Evolutionary conservation across 2,113 vertebrate genomes (phyloP), one percentile per base, ranked within the genome.

Genomic region (Micromys minutus): DNA sequence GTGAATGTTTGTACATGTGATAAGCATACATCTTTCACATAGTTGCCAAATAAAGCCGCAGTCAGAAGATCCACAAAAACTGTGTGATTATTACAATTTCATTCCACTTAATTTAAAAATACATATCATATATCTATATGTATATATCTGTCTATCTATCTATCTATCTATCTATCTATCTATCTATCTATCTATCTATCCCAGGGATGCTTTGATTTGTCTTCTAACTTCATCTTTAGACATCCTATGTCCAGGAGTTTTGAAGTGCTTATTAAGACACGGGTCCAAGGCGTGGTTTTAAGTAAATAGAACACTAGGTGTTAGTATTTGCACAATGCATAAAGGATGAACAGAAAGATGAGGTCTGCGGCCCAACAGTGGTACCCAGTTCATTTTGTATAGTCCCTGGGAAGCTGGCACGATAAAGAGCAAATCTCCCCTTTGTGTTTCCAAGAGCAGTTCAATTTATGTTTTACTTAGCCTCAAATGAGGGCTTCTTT

Each of bases 171-270:
- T 52, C 50, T 52, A 61, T 29, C 42, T 84, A 34, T 29, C 50
- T 52, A 57, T 57, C 11, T 55, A 55, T 55, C 12, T 52, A 52
- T 52, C 50, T 52, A 61, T 29, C 42, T 84, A 34, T 29, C n/a
- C n/a, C 17, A 84, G 71, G 10, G 59, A 76, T 74, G 39, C 81
- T 88, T 95, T 72, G 52, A 75, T 71, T 81, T 89, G 55, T 45
- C 29, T 94, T 96, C 52, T 90, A 89, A 89, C 71, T 71, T 94
- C 9, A 87, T 39, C 42, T 87, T 93, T 67, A 47, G 31, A 47
- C 13, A 89, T 39, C 11, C 80, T 86, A 12, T 52, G 72, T 76
- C 67, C 77, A 16, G 55, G 31, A 61, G 12, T 90, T 85, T 85
- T 0, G 57, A 45, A 65, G 45, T 16, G 79, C 90, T 42, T 34